Base-by-base conservation (phyloP, 2,113 vertebrate genomes). In the Pelusios castaneus region DNA sequence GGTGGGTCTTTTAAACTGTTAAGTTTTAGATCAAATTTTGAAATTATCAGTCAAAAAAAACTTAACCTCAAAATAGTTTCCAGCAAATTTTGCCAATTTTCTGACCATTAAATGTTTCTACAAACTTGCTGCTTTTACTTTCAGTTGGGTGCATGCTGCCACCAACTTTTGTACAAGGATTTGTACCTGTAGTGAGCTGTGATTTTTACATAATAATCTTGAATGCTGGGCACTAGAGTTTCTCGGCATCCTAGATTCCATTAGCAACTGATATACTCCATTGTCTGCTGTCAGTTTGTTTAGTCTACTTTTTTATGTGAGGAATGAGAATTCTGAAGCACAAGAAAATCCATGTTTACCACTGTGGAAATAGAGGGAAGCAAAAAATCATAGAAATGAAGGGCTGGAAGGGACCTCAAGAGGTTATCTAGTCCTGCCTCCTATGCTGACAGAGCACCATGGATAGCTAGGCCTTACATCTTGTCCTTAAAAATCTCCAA, bases 91-190 rank as follows among this genome's bases (percentile, higher is more conserved):
- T 73, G 22, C 25, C 19, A 24, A 1, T 12, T 2, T 86, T 60
- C 34, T 80, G 84, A 60, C n/a, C 21, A 3, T 79, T 27, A 12
- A 10, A 8, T 25, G 13, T 70, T 54, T 84, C 94, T 92, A 10
- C 90, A 89, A 89, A 49, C 73, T 85, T 70, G 14, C 82, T 87
- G 24, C 55, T 83, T 60, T 76, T 25, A 29, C 25, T 25, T 87
- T 1, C 3, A 67, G 90, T 79, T 38, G 47, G 31, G 86, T 90
- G 56, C 55, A 55, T 92, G 29, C 58, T 87, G 8, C 75, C 81
- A 60, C 49, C 54, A 94, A 17, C 10, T 41, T n/a, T 80, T 89
- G 25, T 73, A 92, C 63, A 94, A 95, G 43, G 43, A 87, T 70
- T 91, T 91, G 34, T 60, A 12, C 31, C 16, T 87, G 56, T 91